A percentile compares a stretch with the other conserved stretches of the same genome.
phyloP scores from a whole-genome alignment of 1,140 invertebrate genomes.

The Pseudomyrmex gracilis region DNA sequence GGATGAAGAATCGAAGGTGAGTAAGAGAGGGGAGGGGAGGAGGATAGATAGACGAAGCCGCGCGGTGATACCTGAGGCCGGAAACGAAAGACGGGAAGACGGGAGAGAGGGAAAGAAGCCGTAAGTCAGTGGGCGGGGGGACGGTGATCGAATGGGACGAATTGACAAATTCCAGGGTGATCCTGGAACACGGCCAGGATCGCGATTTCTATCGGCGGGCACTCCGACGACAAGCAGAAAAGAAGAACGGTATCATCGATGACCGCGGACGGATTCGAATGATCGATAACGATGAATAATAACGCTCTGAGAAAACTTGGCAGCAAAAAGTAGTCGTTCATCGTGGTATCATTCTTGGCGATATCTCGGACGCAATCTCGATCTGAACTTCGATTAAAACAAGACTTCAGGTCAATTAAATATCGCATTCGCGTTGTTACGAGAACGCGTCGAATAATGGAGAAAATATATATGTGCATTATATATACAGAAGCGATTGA shows the following conservation, averaged over 20 bases:
- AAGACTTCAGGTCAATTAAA: not conserved
- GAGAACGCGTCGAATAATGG: not conserved
- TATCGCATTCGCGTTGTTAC: not conserved
- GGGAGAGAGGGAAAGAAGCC: slow-evolving; percentile 59
- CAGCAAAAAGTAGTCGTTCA: slow-evolving; percentile 22
- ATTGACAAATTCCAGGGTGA: slow-evolving; percentile 80
- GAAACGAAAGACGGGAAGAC: not conserved
- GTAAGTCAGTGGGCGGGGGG: slow-evolving; percentile 29
- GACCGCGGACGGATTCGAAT: slow-evolving; percentile 24
- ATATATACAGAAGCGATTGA: not conserved
- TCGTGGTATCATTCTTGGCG: not conserved
- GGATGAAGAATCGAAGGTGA: slow-evolving; percentile 28
- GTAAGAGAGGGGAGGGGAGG: not conserved
- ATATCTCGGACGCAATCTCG: not conserved
- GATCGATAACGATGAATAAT: slow-evolving; percentile 61
- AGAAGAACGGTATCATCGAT: slow-evolving; percentile 51
- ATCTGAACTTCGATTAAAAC: not conserved
- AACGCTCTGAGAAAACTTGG: not conserved
- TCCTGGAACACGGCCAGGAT: slow-evolving; percentile 75
- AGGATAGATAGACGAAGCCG: slow-evolving; percentile 26
- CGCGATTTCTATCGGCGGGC: slow-evolving; percentile 68
- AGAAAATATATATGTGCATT: not conserved
- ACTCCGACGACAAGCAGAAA: slow-evolving; percentile 25
- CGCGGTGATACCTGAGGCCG: slow-evolving; percentile 17
- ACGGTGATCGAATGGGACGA: slow-evolving; percentile 53